Percentiles rank a stretch among this genome's conserved stretches.
These are phyloP conservation scores for Callionymus lyra DNA, from an alignment of 2,113 vertebrate species.

Conservation along the genomic window DNA sequence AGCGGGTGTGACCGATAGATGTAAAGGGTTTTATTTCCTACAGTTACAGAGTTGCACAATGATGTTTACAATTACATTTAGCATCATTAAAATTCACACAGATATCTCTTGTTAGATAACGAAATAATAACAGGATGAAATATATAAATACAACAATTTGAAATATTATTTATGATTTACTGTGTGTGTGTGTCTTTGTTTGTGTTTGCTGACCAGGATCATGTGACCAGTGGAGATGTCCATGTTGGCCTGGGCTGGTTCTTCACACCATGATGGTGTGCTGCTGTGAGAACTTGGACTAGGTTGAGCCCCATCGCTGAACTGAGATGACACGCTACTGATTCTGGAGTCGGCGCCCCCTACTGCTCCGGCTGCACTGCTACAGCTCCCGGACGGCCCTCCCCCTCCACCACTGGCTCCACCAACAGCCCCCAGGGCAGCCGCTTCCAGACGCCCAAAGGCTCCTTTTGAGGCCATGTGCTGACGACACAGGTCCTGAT, in stretches of 20 bases:
- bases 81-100: too few species aligned
- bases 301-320: constrained; percentile 86
- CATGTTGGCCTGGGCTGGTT: constrained; percentile 96
- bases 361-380: constrained; percentile 1
- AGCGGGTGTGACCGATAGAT: too few species aligned
- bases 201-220: constrained; percentile 89
- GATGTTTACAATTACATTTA: too few species aligned
- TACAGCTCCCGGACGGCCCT: constrained; percentile 8
- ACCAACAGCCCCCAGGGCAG: constrained; percentile 48
- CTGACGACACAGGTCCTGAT: constrained; percentile 93
- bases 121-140: too few species aligned
- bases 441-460: constrained; percentile 73
- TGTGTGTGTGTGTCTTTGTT: too few species aligned
- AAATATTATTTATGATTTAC: too few species aligned
- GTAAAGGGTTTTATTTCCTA: too few species aligned
- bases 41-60: too few species aligned
- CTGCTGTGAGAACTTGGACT: constrained; percentile 96
- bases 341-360: constrained; percentile 76
- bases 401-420: constrained; percentile 33
- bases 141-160: too few species aligned
- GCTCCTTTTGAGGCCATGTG: constrained; percentile 93
- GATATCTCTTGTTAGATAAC: too few species aligned
- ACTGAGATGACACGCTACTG: constrained; percentile 96
- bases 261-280: constrained; percentile 95
- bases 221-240: constrained; percentile 98